Conservation (phyloP, 1,140 invertebrate genomes). For the Wasmannia auropunctata region DNA sequence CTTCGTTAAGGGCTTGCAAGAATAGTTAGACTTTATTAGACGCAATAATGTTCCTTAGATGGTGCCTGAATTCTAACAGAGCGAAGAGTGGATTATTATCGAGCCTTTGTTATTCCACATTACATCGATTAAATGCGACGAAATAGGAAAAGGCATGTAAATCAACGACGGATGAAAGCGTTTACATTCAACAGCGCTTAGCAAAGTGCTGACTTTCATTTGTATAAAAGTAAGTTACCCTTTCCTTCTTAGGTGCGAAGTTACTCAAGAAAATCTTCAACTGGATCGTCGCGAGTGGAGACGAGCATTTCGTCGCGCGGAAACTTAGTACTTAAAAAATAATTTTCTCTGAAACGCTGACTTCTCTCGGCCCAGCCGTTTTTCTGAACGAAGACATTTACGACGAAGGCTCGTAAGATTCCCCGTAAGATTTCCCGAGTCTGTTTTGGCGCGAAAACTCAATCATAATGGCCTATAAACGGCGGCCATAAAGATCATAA, state of each 20-base stretch:
- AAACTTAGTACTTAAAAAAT: constrained; percentile 29
- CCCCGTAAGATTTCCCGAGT: constrained; percentile 4
- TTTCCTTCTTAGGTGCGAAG: background rate
- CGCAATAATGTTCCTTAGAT: background rate
- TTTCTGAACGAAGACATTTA: constrained; percentile 13
- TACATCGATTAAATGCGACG: background rate
- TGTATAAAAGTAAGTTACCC: background rate
- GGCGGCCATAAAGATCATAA: constrained; percentile 83
- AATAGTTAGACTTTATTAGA: background rate
- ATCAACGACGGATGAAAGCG: background rate
- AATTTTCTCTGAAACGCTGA: constrained; percentile 7
- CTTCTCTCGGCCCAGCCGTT: background rate
- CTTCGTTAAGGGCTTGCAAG: constrained; percentile 51
- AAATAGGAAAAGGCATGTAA: background rate
- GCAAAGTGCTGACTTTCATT: background rate
- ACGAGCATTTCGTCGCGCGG: background rate
- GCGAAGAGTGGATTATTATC: background rate
- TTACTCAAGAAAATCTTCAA: constrained; percentile 2
- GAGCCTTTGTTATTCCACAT: background rate
- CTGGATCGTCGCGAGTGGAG: background rate
- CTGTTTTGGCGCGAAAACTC: constrained; percentile 76
- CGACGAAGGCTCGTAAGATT: background rate
- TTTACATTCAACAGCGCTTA: background rate
- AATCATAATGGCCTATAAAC: constrained; percentile 82
- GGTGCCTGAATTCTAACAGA: background rate